A percentile compares a stretch with the other conserved stretches of the same genome.
phyloP scores from a whole-genome alignment of 1,140 invertebrate species.

The Drosophila baimaii region DNA sequence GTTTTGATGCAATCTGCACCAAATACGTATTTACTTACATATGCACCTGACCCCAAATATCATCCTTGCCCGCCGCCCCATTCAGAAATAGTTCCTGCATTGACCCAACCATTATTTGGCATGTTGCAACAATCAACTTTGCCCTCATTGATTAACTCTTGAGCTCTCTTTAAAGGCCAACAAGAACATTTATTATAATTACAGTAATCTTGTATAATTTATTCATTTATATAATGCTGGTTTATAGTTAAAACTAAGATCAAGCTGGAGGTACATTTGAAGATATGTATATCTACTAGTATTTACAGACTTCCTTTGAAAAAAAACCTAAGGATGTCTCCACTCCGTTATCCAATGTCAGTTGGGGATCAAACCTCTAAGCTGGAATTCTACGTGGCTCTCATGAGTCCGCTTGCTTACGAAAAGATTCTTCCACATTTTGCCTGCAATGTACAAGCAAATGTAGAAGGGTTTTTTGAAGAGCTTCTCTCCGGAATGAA shows the following conservation, averaged over 20 bases:
- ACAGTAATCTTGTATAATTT: background rate
- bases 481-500: no score
- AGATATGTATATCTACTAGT: no score
- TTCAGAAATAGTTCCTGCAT: conserved; percentile 21
- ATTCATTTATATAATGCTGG: background rate
- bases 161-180: background rate
- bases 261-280: background rate
- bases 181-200: background rate
- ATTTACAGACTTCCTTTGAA: no score
- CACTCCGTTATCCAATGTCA: no score
- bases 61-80: conserved; percentile 13
- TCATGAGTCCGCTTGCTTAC: no score
- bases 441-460: no score
- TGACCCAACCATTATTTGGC: conserved; percentile 9
- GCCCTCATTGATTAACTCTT: conserved; percentile 20
- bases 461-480: no score
- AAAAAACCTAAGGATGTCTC: no score
- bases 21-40: conserved; percentile 11
- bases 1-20: conserved; percentile 44
- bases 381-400: no score
- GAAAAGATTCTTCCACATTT: no score
- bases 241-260: background rate
- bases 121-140: conserved; percentile 14
- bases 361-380: no score
- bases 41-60: conserved; percentile 29